Evolutionary conservation across 2,888 invertebrate species (phyloP).

Genomic region (Gryllus longicercus): DNA sequence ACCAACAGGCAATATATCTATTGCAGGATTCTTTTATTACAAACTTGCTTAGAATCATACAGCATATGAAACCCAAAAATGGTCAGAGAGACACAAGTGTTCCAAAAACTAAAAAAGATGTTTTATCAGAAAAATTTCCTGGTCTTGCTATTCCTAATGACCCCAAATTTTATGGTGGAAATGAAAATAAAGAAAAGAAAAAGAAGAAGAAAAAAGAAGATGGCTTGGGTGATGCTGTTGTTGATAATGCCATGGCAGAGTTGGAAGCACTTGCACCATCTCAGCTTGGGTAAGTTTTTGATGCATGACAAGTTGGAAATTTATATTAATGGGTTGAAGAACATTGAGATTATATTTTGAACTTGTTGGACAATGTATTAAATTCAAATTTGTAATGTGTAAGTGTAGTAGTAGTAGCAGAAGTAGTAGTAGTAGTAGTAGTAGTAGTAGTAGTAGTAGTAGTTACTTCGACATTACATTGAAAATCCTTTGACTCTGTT

Average conservation of each 20-base stretch:
- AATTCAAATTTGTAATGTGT: no score
- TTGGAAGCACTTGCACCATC: constrained; percentile 81
- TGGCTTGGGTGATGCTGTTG: constrained; percentile 49
- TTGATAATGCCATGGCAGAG: constrained; percentile 81
- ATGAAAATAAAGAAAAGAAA: constrained; percentile 42
- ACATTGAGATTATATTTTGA: background rate
- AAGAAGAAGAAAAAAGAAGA: constrained; percentile 42
- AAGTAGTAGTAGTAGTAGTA: background rate
- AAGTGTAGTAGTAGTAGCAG: background rate
- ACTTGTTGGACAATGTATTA: background rate
- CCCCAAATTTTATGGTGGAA: constrained; percentile 50
- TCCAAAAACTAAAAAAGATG: constrained; percentile 50
- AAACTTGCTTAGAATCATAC: constrained; percentile 89
- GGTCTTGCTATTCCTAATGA: constrained; percentile 79
- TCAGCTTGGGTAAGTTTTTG: constrained; percentile 33
- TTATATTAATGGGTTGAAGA: no score
- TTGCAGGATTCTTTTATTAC: constrained; percentile 83
- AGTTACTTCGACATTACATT: background rate
- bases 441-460: background rate
- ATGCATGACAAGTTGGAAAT: background rate
- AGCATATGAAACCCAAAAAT: constrained; percentile 78
- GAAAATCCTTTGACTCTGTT: background rate
- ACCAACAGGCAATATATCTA: background rate
- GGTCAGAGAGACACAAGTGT: constrained; percentile 39
- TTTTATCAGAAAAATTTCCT: constrained; percentile 69